Evolutionary conservation across 2,888 invertebrate species (phyloP).

Genomic region (Artemia sp.): DNA sequence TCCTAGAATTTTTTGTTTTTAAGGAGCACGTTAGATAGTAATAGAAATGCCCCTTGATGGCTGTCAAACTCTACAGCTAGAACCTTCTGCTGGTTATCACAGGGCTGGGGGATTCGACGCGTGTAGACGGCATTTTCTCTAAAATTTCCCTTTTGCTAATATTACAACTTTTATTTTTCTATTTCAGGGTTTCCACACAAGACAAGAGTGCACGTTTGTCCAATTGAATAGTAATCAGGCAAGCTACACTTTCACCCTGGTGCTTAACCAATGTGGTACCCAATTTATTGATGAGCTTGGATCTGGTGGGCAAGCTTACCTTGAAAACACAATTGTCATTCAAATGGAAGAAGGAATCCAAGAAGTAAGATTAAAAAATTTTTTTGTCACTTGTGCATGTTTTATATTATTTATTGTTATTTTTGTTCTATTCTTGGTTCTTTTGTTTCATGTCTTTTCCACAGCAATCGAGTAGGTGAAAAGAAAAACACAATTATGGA

Average conservation of each 20-base stretch:
- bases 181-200: constrained; percentile 41
- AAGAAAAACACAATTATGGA: background rate
- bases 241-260: constrained; percentile 54
- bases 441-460: background rate
- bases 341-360: constrained; percentile 59
- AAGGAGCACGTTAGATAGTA: too few relatives aligned
- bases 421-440: background rate
- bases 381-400: background rate
- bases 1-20: too few relatives aligned
- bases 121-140: too few relatives aligned
- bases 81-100: too few relatives aligned
- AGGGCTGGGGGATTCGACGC: too few relatives aligned
- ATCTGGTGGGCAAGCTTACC: constrained; percentile 52
- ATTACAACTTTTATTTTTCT: constrained; percentile 4
- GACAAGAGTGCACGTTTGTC: constrained; percentile 53
- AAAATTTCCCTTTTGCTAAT: background rate
- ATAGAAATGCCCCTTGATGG: too few relatives aligned
- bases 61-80: too few relatives aligned
- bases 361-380: constrained; percentile 31
- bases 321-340: constrained; percentile 57
- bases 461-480: background rate
- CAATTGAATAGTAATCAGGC: constrained; percentile 48
- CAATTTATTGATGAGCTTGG: constrained; percentile 58
- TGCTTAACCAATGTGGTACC: constrained; percentile 55
- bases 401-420: background rate